Evolutionary conservation across 1,140 invertebrate species (phyloP), one percentile per base, ranked within the genome.

Genomic region (Sitobion miscanthi): DNA sequence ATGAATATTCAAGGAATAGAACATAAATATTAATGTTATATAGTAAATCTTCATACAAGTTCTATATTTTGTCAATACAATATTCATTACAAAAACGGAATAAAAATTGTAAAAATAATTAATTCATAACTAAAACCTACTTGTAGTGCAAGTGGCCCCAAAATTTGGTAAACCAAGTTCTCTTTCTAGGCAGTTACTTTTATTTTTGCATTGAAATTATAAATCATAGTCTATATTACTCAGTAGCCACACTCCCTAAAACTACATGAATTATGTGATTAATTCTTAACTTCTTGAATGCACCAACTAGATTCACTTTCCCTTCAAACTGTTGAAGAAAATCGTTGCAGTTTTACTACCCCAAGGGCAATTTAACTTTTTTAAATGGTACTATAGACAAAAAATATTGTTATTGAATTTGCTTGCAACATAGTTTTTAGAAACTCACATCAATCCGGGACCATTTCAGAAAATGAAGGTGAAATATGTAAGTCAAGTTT

Each of bases 31-130:
- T 23, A 8, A 52, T 54, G 11, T 11, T 69, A 21, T 93, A 85
- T 93, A 93, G 82, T 93, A 93, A 93, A 93, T 93, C 82, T 93
- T 93, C 91, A 93, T 82, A 93, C 91, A 93, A 93, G 45, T 93
- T 93, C 82, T 93, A 93, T 93, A 93, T 93, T 93, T 93, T 82
- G 77, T 93, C 91, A 93, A 93, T 93, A 93, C 91, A 93, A 93
- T 93, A 93, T 92, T 85, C 23, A 93, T 93, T 93, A 93, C 91
- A 93, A 93, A 93, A 93, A 86, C 91, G 77, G 91, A 93, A 93
- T 93, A 93, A 86, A 93, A 93, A 93, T 93, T 85, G 91, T 93
- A 93, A 93, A 93, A 93, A 93, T 93, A 93, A 91, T 91, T 91
- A 91, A 85, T 93, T 93, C 49, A 93, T 52, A 93, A 93, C 91